Conservation (phyloP, 2,113 vertebrate species). For the Synchiropus splendidus region DNA sequence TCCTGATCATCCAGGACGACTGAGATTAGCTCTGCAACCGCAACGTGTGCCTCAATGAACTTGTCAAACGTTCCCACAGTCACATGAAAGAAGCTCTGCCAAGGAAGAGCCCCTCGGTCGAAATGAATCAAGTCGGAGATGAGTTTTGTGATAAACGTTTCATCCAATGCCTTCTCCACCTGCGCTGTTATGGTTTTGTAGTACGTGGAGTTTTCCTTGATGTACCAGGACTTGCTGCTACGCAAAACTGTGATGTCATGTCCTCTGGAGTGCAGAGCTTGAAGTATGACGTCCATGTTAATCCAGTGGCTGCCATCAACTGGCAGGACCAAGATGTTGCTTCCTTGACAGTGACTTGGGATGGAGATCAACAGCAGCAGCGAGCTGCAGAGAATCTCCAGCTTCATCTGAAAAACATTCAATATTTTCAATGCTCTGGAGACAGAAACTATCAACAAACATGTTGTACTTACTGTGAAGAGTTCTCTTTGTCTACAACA, state of each 20-base stretch:
- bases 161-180: constrained; percentile 6
- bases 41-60: neutral
- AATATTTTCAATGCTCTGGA: too few relatives aligned
- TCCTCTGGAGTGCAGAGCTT: constrained; percentile 41
- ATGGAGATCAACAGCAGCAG: constrained; percentile 26
- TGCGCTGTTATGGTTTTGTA: constrained; percentile 31
- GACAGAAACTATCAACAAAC: too few relatives aligned
- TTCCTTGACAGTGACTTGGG: constrained; percentile 16
- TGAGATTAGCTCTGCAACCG: constrained; percentile 3
- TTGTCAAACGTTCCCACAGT: constrained; percentile 3
- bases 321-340: constrained; percentile 53
- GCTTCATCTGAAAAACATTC: constrained; percentile 29
- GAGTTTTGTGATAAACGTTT: neutral
- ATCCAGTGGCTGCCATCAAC: constrained; percentile 57
- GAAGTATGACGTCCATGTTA: constrained; percentile 53
- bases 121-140: neutral
- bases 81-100: constrained; percentile 1
- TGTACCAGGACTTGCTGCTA: constrained; percentile 41
- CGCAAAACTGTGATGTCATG: constrained; percentile 42
- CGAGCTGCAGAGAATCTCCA: constrained; percentile 5
- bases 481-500: too few relatives aligned
- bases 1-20: constrained; percentile 23
- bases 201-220: constrained; percentile 25
- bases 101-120: constrained; percentile 18
- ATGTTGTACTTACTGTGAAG: too few relatives aligned